These are phyloP conservation scores for cattle (Bos taurus) DNA, from an alignment of 2,113 vertebrate genomes.

Conservation along the genomic window DNA sequence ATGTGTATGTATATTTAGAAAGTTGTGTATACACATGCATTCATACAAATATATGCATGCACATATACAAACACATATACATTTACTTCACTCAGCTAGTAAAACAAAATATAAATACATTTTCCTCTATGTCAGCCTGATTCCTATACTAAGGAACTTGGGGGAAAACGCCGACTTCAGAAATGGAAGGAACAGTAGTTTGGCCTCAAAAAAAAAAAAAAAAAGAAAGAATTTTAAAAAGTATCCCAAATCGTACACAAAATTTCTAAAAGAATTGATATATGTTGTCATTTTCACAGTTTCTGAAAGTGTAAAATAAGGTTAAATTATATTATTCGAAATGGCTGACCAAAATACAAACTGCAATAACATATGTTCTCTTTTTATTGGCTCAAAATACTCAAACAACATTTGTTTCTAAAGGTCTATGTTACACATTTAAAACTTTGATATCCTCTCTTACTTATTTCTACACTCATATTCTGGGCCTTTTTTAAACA, in stretches of 20 bases:
- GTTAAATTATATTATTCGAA: background rate
- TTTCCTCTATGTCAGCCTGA: background rate
- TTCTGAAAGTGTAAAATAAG: background rate
- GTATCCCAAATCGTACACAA: background rate
- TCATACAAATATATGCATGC: background rate
- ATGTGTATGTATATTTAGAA: background rate
- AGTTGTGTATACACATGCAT: background rate
- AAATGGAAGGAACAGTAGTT: background rate
- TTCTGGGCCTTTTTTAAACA: background rate
- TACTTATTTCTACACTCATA: background rate
- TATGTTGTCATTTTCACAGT: background rate
- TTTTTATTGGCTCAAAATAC: background rate
- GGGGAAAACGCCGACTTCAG: background rate
- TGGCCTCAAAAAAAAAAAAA: background rate
- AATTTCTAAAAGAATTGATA: background rate
- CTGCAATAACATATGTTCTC: background rate
- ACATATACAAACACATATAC: background rate
- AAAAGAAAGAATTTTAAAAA: background rate
- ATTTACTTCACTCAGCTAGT: background rate
- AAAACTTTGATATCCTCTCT: background rate
- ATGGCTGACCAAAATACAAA: slow-evolving; percentile 12
- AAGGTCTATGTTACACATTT: background rate
- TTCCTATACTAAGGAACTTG: background rate
- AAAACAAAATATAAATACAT: background rate
- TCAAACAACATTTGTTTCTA: background rate